A percentile compares a stretch with the other conserved stretches of the same genome.
phyloP scores from a whole-genome alignment of 1,140 invertebrate genomes.

The Whitmania pigra region DNA sequence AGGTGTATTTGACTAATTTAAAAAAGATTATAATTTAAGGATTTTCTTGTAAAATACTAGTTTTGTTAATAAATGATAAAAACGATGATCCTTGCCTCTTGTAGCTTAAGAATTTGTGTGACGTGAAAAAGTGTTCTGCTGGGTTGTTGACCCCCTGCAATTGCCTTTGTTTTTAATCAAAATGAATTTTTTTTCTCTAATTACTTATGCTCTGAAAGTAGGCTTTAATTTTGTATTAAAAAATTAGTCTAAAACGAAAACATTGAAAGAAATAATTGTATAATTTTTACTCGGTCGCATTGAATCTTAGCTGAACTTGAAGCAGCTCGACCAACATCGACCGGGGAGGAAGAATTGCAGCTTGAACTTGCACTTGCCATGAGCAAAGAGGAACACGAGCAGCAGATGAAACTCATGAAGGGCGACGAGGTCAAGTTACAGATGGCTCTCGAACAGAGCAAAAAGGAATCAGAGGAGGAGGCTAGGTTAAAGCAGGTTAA shows the following conservation, averaged over 20 bases:
- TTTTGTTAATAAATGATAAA: too few species aligned
- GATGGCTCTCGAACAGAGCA: conserved; percentile 79
- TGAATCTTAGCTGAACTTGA: conserved; percentile 60
- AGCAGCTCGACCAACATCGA: conserved; percentile 79
- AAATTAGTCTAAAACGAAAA: too few species aligned
- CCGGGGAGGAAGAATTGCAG: conserved; percentile 94
- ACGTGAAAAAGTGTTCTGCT: too few species aligned
- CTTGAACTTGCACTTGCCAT: conserved; percentile 92
- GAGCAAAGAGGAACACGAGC: conserved; percentile 94
- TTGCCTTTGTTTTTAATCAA: too few species aligned
- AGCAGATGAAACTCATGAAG: conserved; percentile 74
- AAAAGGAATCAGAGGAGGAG: conserved; percentile 53
- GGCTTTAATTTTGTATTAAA: too few species aligned
- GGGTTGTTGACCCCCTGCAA: too few species aligned
- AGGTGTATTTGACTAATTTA: too few species aligned
- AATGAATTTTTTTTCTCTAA: background rate
- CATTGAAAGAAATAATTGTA: background rate
- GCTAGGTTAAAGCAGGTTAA: conserved; percentile 4
- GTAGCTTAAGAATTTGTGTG: too few species aligned
- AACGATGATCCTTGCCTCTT: too few species aligned
- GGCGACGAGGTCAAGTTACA: conserved; percentile 55
- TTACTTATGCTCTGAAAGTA: background rate
- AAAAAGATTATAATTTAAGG: too few species aligned
- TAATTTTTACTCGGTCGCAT: background rate
- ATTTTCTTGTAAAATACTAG: too few species aligned